phyloP scores from a whole-genome alignment of 2,113 vertebrate genomes.

The Pholis gunnellus region DNA sequence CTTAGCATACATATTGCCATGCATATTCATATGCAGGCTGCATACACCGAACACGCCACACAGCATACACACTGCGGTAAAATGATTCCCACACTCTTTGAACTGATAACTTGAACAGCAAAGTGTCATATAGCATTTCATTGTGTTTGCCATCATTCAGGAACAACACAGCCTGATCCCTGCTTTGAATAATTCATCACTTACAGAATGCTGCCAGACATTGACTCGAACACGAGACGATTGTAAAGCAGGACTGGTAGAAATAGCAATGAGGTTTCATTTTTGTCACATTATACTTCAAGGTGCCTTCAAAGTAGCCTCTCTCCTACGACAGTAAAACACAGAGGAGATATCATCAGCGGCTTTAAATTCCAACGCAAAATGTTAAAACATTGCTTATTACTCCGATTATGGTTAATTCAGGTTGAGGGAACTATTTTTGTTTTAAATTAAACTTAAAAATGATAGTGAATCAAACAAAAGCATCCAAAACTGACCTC shows the following conservation, averaged over 20 bases:
- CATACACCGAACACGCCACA: background rate
- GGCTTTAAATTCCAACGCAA: background rate
- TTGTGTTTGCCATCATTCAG: slow-evolving; percentile 49
- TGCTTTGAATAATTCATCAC: slow-evolving; percentile 73
- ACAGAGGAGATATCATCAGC: slow-evolving; percentile 3
- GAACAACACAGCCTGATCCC: slow-evolving; percentile 41
- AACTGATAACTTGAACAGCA: slow-evolving; percentile 28
- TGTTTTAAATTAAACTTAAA: background rate
- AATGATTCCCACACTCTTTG: slow-evolving; percentile 12
- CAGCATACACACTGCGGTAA: background rate
- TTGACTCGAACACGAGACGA: slow-evolving; percentile 56
- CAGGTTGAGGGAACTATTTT: background rate
- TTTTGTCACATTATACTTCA: slow-evolving; percentile 46
- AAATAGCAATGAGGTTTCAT: slow-evolving; percentile 50
- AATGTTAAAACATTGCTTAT: background rate
- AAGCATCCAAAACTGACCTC: background rate
- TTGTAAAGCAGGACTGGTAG: slow-evolving; percentile 33
- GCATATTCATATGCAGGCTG: slow-evolving; percentile 18
- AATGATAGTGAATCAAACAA: background rate
- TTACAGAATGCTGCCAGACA: slow-evolving; percentile 50
- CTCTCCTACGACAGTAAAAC: background rate
- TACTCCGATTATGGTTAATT: background rate
- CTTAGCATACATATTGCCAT: background rate
- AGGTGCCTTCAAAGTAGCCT: slow-evolving; percentile 44
- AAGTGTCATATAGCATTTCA: slow-evolving; percentile 45